Evolutionary conservation across 2,888 invertebrate species (phyloP).

Genomic region (Sphaerophoria rueppellii): DNA sequence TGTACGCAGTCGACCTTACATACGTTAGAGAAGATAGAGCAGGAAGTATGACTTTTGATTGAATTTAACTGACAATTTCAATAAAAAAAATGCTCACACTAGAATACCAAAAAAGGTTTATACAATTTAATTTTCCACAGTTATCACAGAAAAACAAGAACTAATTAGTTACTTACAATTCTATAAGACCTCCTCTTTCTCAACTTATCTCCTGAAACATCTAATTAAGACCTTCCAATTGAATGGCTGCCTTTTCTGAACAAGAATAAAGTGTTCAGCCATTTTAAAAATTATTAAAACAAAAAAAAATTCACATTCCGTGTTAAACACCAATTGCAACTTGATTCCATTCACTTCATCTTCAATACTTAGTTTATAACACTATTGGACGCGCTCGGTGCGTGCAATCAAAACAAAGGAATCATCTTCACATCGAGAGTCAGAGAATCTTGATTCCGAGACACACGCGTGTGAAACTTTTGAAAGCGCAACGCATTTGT

Average conservation of each 20-base stretch:
- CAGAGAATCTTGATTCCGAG: background rate
- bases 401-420: slow-evolving; percentile 66
- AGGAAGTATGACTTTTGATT: no score
- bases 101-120: no score
- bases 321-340: slow-evolving; percentile 47
- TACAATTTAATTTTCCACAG: no score
- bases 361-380: background rate
- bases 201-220: background rate
- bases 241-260: background rate
- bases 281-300: slow-evolving; percentile 20
- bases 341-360: slow-evolving; percentile 35
- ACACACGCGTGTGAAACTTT: slow-evolving; percentile 69
- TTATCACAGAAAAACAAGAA: no score
- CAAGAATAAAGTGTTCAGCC: slow-evolving; percentile 1
- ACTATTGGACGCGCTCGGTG: slow-evolving; percentile 23
- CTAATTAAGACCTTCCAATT: slow-evolving; percentile 40
- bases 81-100: no score
- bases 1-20: no score
- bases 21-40: no score
- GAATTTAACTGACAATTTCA: no score
- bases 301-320: slow-evolving; percentile 21
- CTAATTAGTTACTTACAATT: no score
- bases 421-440: slow-evolving; percentile 35
- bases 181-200: no score
- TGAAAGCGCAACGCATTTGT: slow-evolving; percentile 71